These are phyloP conservation scores for Rhynchonycteris naso DNA, from an alignment of 2,797 vertebrate species.

Conservation along the genomic window DNA sequence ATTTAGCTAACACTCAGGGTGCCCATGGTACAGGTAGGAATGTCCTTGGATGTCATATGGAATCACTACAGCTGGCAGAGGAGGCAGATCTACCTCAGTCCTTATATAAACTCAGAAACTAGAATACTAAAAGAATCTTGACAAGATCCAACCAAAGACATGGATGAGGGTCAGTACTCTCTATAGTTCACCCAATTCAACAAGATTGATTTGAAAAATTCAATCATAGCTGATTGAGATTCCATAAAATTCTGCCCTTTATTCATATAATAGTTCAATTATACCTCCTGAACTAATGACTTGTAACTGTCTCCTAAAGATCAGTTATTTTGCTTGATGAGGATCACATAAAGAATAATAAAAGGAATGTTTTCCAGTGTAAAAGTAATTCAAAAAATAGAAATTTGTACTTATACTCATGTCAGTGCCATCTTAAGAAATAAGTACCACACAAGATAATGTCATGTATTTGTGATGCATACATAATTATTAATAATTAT, in stretches of 20 bases:
- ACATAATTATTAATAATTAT: not conserved
- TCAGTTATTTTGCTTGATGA: not conserved
- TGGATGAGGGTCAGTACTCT: not conserved
- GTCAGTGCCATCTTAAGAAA: not conserved
- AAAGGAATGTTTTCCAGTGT: not conserved
- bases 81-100: not conserved
- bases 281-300: not conserved
- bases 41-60: constrained; percentile 89
- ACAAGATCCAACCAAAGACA: not conserved
- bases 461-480: not conserved
- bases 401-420: not conserved
- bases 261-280: not conserved
- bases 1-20: constrained; percentile 92
- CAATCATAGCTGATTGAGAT: not conserved
- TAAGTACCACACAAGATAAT: not conserved
- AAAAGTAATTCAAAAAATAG: constrained; percentile 24
- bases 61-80: constrained; percentile 90
- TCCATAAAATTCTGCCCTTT: not conserved
- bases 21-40: constrained; percentile 91
- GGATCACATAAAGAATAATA: constrained; percentile 18
- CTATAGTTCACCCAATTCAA: not conserved
- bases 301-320: not conserved
- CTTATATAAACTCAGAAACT: not conserved
- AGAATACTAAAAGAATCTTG: not conserved
- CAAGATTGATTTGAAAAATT: not conserved